Percentiles rank a stretch among this genome's conserved stretches.
phyloP scores from a whole-genome alignment of 2,113 vertebrate genomes.

The Oreamnos americanus region DNA sequence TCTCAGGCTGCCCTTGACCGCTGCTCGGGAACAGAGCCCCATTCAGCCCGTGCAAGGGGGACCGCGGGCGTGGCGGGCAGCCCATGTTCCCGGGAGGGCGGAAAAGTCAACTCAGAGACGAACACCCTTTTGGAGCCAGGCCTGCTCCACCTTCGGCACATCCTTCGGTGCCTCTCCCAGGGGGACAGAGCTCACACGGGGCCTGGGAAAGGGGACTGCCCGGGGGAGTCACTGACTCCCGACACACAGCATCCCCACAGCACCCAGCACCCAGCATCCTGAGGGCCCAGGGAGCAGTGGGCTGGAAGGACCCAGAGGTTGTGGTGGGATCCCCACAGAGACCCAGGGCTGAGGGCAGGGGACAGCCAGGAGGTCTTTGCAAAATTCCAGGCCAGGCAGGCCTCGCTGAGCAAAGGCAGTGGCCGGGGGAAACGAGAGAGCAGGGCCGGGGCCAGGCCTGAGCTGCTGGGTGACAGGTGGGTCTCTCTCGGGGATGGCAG shows the following conservation, averaged over 20 bases:
- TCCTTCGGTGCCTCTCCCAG: neutral
- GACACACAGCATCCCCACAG: neutral
- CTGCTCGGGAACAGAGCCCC: slow-evolving; percentile 63
- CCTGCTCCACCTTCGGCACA: neutral
- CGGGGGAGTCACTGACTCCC: neutral
- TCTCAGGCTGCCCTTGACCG: neutral
- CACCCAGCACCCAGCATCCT: neutral
- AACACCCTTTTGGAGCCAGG: rapidly evolving
- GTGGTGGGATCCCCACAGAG: neutral
- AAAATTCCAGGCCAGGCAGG: neutral
- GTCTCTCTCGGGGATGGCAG: neutral
- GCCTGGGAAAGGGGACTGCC: neutral
- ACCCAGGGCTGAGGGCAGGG: neutral
- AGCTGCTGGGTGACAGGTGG: neutral
- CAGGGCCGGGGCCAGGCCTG: neutral
- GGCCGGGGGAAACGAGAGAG: neutral
- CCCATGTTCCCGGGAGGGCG: neutral
- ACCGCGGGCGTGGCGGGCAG: neutral
- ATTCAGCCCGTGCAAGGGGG: slow-evolving; percentile 40
- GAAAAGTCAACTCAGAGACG: slow-evolving; percentile 7
- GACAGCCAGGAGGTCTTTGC: neutral
- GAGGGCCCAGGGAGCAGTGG: neutral
- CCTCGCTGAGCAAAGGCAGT: neutral
- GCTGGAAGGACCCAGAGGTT: rapidly evolving
- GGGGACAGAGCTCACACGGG: neutral